Base-by-base conservation (phyloP, 2,888 invertebrate genomes). In the Herminia tarsipennalis region DNA sequence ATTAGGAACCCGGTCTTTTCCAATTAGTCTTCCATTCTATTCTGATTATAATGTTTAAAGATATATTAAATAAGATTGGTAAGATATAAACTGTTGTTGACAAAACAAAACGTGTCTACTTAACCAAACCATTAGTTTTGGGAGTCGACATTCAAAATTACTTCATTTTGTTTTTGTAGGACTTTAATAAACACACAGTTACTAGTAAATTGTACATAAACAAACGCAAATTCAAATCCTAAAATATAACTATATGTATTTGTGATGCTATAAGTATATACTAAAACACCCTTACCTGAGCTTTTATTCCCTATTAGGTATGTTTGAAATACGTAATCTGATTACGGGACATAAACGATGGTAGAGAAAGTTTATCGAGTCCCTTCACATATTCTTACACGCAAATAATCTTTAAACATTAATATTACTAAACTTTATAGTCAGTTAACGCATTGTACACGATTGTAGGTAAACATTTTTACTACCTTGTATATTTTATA, bases 401-500 rank as follows among this genome's bases (percentile, higher is more conserved):
- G 49, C 58, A 62, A 70, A 55, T 57, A 56, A 57, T 58, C 62
- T 66, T 67, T 44, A 66, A 64, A 58, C 59, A 38, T 58, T 66
- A 66, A 70, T 73, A 66, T 67, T 53, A 56, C 53, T 61, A 52
- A 67, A 61, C 66, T 78, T 76, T 72, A 76, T 73, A 61, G 61
- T 52, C 70, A 61, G 61, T 76, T 72, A 67, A 68, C 71, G 64
- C 63, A 58, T 60, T 69, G 67, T 71, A 70, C 69, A 62, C 58
- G 55, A 66, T 73, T 66, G 63, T 64, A 65, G 67, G 66, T 56
- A 73, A 78, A 75, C 71, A 76, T 73, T 79, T 82, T 80, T 82
- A 84, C 78, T 75, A 53, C 56, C 72, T 71, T 78, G 76, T 82
- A 83, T 84, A 41, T 83, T 85, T 81, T 78, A 78, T 73, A 77